phyloP scores from a whole-genome alignment of 2,797 vertebrate species.

The Tapirus indicus region DNA sequence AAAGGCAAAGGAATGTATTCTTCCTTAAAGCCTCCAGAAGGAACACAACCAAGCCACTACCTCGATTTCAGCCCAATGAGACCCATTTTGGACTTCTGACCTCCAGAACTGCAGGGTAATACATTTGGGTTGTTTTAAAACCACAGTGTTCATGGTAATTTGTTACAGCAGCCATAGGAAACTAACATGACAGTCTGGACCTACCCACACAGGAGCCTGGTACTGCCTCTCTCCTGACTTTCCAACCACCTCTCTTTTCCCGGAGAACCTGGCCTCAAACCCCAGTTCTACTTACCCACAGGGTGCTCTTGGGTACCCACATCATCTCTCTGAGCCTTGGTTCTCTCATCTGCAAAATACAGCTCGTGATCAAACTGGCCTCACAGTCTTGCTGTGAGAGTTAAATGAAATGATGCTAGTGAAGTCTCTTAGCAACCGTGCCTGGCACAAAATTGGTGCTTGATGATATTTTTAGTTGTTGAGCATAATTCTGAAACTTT shows the following conservation, averaged over 20 bases:
- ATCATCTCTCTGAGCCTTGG: background rate
- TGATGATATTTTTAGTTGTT: conserved; percentile 56
- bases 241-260: background rate
- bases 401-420: background rate
- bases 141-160: too few relatives aligned
- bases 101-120: background rate
- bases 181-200: too few relatives aligned
- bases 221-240: background rate
- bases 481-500: conserved; percentile 53
- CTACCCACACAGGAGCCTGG: fast-evolving
- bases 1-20: background rate
- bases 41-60: background rate
- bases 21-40: background rate
- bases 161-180: background rate
- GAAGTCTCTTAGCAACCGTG: conserved; percentile 61
- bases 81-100: background rate
- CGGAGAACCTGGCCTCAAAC: background rate
- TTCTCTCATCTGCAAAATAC: background rate
- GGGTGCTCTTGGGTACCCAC: background rate
- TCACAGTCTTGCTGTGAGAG: background rate
- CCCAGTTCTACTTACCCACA: fast-evolving
- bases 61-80: background rate
- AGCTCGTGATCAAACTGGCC: background rate
- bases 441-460: background rate
- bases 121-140: background rate